phyloP scores from a whole-genome alignment of 2,888 invertebrate species.

The Rotaria magnacalcarata region DNA sequence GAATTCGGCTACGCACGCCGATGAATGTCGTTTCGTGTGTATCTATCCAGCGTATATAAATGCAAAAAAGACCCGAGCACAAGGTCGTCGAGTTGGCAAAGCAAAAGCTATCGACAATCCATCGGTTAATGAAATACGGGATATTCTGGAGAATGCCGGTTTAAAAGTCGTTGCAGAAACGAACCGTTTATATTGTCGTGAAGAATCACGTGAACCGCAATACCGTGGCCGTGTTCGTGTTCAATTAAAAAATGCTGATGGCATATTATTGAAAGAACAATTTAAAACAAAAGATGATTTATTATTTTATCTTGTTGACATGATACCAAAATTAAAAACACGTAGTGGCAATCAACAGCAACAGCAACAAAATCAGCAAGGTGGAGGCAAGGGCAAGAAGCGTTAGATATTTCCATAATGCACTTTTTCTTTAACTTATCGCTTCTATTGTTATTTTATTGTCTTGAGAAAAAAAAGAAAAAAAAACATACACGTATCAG shows the following conservation, averaged over 20 bases:
- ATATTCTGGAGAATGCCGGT: slow-evolving; percentile 78
- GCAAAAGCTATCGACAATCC: slow-evolving; percentile 82
- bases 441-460: neutral
- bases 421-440: neutral
- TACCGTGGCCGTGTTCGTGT: slow-evolving; percentile 82
- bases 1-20: neutral
- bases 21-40: slow-evolving; percentile 10
- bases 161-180: slow-evolving; percentile 77
- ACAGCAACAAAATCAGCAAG: slow-evolving; percentile 5
- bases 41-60: slow-evolving; percentile 14
- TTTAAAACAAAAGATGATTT: slow-evolving; percentile 72
- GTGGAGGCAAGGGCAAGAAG: neutral
- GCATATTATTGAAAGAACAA: slow-evolving; percentile 69
- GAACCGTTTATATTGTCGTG: slow-evolving; percentile 78
- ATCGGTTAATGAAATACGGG: slow-evolving; percentile 85
- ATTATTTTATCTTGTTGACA: slow-evolving; percentile 71
- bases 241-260: slow-evolving; percentile 84
- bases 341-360: slow-evolving; percentile 56
- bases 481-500: neutral
- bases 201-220: slow-evolving; percentile 74
- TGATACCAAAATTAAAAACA: slow-evolving; percentile 83
- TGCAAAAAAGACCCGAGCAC: slow-evolving; percentile 27
- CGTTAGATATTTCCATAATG: neutral
- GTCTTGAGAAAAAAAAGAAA: neutral
- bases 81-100: neutral